A percentile compares a stretch with the other conserved stretches of the same genome.
phyloP scores from a whole-genome alignment of 1,140 invertebrate species.

The Phortica variegata region DNA sequence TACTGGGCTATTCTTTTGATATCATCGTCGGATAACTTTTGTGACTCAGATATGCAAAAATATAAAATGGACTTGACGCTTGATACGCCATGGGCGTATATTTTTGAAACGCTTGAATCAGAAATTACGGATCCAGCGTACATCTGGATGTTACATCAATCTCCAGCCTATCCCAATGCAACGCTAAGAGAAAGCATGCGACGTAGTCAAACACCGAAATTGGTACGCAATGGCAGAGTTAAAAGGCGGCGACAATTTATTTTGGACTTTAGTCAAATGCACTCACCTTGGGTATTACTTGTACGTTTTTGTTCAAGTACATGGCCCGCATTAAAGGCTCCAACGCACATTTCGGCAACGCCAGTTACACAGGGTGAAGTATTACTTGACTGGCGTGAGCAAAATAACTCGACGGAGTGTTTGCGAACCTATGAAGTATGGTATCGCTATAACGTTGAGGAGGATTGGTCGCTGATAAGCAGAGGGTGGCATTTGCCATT shows the following conservation, averaged over 20 bases:
- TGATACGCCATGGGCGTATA: constrained; percentile 43
- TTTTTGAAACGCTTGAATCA: constrained; percentile 55
- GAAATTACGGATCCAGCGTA: constrained; percentile 38
- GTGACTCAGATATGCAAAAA: constrained; percentile 20
- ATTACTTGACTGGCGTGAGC: constrained; percentile 45
- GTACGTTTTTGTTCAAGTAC: constrained; percentile 43
- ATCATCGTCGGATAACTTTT: constrained; percentile 11
- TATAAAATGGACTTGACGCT: constrained; percentile 44
- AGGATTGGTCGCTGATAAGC: constrained; percentile 37
- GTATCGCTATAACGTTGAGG: constrained; percentile 24
- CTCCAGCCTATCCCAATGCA: constrained; percentile 44
- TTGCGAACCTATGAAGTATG: constrained; percentile 50
- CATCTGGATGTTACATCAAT: constrained; percentile 34
- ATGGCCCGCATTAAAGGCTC: constrained; percentile 28
- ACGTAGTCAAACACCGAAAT: constrained; percentile 34
- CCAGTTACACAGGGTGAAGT: constrained; percentile 39
- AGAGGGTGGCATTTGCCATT: constrained; percentile 45
- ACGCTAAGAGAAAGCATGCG: constrained; percentile 39
- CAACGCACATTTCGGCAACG: constrained; percentile 31
- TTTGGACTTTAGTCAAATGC: neutral
- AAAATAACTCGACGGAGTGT: constrained; percentile 34
- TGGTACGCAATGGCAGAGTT: constrained; percentile 34
- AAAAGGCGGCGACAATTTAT: too few species aligned
- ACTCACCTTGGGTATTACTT: constrained; percentile 39
- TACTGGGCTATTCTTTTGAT: constrained; percentile 13